phyloP scores from a whole-genome alignment of 1,140 invertebrate species.

The Gyrodactylus salaris region DNA sequence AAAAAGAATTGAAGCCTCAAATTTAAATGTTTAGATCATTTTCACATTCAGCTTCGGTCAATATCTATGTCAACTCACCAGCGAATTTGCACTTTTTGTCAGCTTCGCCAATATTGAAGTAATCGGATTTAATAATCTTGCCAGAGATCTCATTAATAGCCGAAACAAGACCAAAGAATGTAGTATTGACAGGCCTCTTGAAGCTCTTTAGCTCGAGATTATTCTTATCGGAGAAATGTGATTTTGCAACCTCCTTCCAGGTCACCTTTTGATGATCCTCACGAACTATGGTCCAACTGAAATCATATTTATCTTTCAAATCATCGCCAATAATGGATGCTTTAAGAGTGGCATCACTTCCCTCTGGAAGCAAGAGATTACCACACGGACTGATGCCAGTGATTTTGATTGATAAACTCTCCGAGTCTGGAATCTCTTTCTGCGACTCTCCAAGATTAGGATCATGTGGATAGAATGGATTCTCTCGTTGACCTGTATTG shows the following conservation, averaged over 20 bases:
- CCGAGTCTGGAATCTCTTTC: neutral
- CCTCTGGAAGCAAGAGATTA: neutral
- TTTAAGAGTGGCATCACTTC: neutral
- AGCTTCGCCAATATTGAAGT: neutral
- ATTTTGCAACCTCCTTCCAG: neutral
- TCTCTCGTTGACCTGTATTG: neutral
- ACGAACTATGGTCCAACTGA: neutral
- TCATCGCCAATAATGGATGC: neutral
- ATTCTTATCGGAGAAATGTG: too few species aligned
- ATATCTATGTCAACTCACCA: too few species aligned
- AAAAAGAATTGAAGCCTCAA: too few species aligned
- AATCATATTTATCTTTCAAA: neutral
- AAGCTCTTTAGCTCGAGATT: neutral
- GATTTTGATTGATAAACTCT: neutral
- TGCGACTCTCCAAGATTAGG: neutral
- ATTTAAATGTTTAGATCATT: too few species aligned
- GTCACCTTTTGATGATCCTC: neutral
- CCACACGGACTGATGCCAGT: neutral
- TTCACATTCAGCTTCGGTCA: too few species aligned
- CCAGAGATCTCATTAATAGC: neutral
- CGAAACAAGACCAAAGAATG: neutral
- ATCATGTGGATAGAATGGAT: neutral
- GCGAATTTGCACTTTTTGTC: neutral
- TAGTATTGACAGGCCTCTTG: neutral
- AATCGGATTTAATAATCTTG: neutral